Evolutionary conservation across 2,797 vertebrate species (phyloP).

Genomic region (Acrocephalus scirpaceus): DNA sequence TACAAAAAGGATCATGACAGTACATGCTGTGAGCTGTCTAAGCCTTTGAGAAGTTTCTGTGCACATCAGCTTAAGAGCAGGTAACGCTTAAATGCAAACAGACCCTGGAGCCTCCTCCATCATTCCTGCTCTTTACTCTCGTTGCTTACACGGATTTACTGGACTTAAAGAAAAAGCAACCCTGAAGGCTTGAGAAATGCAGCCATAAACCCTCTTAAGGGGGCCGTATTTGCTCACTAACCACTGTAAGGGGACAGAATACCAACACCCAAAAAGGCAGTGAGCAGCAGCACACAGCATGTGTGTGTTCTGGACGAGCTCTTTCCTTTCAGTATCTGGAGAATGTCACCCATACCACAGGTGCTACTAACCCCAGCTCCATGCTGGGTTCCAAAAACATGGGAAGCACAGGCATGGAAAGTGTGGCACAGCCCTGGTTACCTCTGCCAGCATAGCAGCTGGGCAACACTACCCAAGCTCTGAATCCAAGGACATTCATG

Average conservation of each 20-base stretch:
- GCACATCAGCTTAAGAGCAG: neutral
- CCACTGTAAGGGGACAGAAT: neutral
- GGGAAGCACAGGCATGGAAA: rapidly evolving
- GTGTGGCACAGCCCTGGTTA: rapidly evolving
- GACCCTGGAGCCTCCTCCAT: neutral
- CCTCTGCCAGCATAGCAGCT: neutral
- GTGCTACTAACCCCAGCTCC: neutral
- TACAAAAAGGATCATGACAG: neutral
- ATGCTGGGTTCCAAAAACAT: rapidly evolving
- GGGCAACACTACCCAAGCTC: neutral
- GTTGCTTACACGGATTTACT: neutral
- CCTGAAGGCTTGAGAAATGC: neutral
- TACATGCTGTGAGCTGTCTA: neutral
- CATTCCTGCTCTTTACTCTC: neutral
- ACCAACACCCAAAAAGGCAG: neutral
- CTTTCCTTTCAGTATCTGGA: neutral
- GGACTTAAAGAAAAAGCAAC: neutral
- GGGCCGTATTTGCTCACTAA: neutral
- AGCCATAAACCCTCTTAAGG: neutral
- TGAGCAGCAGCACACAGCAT: rapidly evolving
- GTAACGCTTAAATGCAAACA: constrained; percentile 19
- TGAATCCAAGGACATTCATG: neutral
- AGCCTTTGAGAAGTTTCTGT: neutral
- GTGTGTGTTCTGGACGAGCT: rapidly evolving
- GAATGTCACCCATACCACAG: neutral